Conservation (phyloP, 2,888 invertebrate species). For the Drosophila buzzatii region DNA sequence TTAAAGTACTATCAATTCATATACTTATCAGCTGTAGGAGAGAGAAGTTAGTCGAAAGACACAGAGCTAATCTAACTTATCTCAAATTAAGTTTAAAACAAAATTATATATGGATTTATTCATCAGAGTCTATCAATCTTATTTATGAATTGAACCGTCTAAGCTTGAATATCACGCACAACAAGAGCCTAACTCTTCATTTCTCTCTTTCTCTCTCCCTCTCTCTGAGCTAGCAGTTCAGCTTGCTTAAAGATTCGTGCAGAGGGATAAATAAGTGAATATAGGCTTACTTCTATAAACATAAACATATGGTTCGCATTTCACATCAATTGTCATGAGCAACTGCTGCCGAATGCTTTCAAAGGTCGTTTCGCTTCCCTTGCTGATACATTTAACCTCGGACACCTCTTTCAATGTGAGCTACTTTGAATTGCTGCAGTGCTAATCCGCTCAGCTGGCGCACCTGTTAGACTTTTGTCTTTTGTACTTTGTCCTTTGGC, state of each 20-base stretch:
- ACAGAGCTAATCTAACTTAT: neutral
- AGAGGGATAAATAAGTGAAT: slow-evolving; percentile 1
- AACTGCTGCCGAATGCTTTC: slow-evolving; percentile 36
- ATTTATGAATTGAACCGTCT: neutral
- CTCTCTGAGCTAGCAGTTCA: neutral
- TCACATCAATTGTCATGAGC: slow-evolving; percentile 42
- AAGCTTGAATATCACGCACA: neutral
- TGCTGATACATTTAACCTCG: slow-evolving; percentile 50
- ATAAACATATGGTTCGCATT: slow-evolving; percentile 12
- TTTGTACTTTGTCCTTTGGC: slow-evolving; percentile 15
- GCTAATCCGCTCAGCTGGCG: slow-evolving; percentile 62
- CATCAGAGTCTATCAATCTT: neutral
- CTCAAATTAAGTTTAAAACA: neutral
- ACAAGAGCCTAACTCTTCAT: neutral
- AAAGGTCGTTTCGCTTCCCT: slow-evolving; percentile 9
- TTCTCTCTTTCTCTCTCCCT: neutral
- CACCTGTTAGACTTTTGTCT: slow-evolving; percentile 76
- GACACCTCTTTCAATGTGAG: slow-evolving; percentile 49
- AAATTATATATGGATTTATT: neutral
- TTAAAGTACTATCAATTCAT: neutral
- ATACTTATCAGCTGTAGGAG: neutral
- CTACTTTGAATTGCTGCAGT: slow-evolving; percentile 31
- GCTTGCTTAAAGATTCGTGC: neutral
- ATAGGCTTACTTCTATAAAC: slow-evolving; percentile 2
- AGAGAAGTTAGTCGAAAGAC: neutral